Evolutionary conservation across 2,888 invertebrate genomes (phyloP), one percentile per base, ranked within the genome.

Genomic region (Dastarcus helophoroides): DNA sequence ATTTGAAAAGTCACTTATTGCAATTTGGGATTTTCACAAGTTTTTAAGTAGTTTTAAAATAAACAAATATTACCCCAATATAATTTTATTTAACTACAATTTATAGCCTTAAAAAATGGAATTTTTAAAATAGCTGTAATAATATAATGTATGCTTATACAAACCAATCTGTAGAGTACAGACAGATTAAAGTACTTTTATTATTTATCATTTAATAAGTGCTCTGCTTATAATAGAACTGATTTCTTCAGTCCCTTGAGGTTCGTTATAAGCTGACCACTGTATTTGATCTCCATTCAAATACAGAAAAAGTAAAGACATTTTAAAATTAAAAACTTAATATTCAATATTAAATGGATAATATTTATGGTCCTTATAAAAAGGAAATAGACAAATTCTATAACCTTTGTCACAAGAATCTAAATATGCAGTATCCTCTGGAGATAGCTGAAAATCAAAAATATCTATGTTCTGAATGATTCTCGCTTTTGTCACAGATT

Each of bases 401-500:
- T 75, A 74, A 51, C 79, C 75, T 41, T 76, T 73, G 47, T 86
- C 75, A 45, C 84, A 77, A 3, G 66, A 63, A 51, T 77, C 73
- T 37, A 89, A 73, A 12, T 68, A 64, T 4, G 62, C 54, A 38
- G 82, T 54, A 46, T 89, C 86, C 27, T 79, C 79, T 0, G 62
- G 45, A 0, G 69, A 65, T 42, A 89, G 62, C 42, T 74, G 68
- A 55, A 89, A 88, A 60, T 84, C 80, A 41, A 79, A 74, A 7
- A 88, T 76, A 37, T 79, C 53, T 43, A 80, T 72, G 60, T 90
- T 78, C 50, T 76, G 68, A 29, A 65, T 64, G 53, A 84, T 77
- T 45, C 80, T 68, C 0, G 70, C 60, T 43, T 76, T 76, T 1
- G 70, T 85, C 9, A 84, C 81, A 0, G 85, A 85, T 56, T 89